Conservation (phyloP, 2,797 vertebrate species). For the Coregonus ussuriensis region DNA sequence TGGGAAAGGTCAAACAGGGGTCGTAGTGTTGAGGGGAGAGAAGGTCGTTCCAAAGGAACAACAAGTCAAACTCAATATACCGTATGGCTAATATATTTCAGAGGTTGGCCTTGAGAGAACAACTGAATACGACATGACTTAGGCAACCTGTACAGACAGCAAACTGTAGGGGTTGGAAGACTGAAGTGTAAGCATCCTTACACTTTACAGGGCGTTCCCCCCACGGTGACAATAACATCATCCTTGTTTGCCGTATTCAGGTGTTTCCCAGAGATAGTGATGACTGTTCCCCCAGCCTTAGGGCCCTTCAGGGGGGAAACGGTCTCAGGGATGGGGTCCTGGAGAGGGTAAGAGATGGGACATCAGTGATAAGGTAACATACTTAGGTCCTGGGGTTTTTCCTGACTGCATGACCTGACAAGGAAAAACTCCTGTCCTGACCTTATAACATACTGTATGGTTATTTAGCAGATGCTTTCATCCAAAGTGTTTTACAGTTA, state of each 20-base stretch:
- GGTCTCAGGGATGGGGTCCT: slow-evolving; percentile 79
- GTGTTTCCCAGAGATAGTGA: slow-evolving; percentile 83
- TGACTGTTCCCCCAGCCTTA: slow-evolving; percentile 82
- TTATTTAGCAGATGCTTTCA: not conserved
- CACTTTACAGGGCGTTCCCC: slow-evolving; percentile 82
- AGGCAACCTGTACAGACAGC: not conserved
- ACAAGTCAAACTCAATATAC: no score
- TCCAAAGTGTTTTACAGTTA: not conserved
- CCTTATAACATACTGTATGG: no score
- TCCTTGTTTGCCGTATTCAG: slow-evolving; percentile 85
- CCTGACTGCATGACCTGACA: no score
- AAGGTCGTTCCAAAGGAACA: not conserved
- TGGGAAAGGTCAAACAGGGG: not conserved
- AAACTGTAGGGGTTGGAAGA: not conserved
- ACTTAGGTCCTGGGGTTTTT: not conserved
- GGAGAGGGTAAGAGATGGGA: not conserved
- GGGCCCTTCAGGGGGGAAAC: slow-evolving; percentile 73
- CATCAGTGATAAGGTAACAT: not conserved
- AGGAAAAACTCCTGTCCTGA: no score
- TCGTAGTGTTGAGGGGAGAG: not conserved
- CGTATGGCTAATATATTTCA: not conserved
- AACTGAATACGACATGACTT: no score
- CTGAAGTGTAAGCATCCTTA: slow-evolving; percentile 49
- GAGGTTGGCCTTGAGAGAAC: not conserved
- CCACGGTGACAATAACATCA: slow-evolving; percentile 81